Conservation (phyloP, 2,888 invertebrate species). For the Thymelicus lineola region DNA sequence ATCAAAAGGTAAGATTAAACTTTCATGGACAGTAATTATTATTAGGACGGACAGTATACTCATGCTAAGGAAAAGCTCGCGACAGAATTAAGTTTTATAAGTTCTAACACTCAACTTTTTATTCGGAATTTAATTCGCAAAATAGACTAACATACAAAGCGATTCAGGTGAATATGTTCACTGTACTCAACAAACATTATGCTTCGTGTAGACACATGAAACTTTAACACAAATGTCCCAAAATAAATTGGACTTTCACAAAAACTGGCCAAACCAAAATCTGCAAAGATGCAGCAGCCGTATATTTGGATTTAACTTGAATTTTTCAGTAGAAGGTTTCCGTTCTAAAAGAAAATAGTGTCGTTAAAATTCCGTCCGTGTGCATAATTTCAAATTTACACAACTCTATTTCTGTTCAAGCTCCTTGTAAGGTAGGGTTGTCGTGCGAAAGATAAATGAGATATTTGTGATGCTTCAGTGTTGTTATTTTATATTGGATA, state of each 20-base stretch:
- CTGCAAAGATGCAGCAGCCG: constrained; percentile 25
- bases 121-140: no score
- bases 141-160: no score
- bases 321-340: constrained; percentile 35
- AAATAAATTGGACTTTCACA: constrained; percentile 27
- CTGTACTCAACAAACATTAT: no score
- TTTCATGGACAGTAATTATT: no score
- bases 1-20: no score
- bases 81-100: no score
- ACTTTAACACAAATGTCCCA: not conserved
- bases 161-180: no score
- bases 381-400: constrained; percentile 38
- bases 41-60: no score
- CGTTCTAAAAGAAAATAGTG: constrained; percentile 34
- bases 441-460: not conserved
- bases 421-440: constrained; percentile 15
- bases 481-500: not conserved
- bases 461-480: not conserved
- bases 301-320: constrained; percentile 37
- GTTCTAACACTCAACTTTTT: no score
- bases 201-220: no score
- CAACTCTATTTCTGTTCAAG: constrained; percentile 33
- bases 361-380: constrained; percentile 35
- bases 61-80: no score
- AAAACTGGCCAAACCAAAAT: constrained; percentile 28